Conservation (phyloP, 2,113 vertebrate genomes). For the Brachionichthys hirsutus region DNA sequence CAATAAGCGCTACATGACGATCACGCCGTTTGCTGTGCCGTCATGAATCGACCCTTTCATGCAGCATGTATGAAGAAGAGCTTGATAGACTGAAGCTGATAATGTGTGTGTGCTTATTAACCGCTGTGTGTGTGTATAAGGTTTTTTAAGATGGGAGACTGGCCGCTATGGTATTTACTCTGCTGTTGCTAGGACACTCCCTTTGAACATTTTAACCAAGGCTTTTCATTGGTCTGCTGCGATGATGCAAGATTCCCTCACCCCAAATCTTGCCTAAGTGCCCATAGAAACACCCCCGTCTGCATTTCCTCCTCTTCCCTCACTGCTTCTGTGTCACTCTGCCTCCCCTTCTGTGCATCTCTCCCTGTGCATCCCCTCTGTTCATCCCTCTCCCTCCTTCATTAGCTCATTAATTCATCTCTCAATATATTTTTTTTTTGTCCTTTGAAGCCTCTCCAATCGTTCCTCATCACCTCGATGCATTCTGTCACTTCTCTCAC, state of each 20-base stretch:
- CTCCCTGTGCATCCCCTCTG: slow-evolving; percentile 14
- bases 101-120: slow-evolving; percentile 3
- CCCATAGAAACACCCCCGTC: slow-evolving; percentile 79
- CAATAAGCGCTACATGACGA: not conserved
- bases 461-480: slow-evolving; percentile 6
- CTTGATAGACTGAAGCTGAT: not conserved
- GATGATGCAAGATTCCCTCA: slow-evolving; percentile 81
- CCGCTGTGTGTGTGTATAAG: not conserved
- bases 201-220: slow-evolving; percentile 78
- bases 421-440: slow-evolving; percentile 8
- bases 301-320: slow-evolving; percentile 56
- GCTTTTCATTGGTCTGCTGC: slow-evolving; percentile 72
- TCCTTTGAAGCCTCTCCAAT: slow-evolving; percentile 1
- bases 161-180: slow-evolving; percentile 76
- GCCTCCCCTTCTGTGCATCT: slow-evolving; percentile 27
- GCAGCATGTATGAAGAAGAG: slow-evolving; percentile 25
- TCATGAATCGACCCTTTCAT: slow-evolving; percentile 14
- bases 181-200: slow-evolving; percentile 86
- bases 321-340: slow-evolving; percentile 46
- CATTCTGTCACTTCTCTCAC: slow-evolving; percentile 45
- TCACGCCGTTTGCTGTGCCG: no score
- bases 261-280: slow-evolving; percentile 76
- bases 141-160: slow-evolving; percentile 55
- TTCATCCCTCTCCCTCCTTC: slow-evolving; percentile 20
- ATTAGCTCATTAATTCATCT: slow-evolving; percentile 29